A percentile compares a stretch with the other conserved stretches of the same genome.
Conservation (phyloP, 2,113 vertebrate genomes). For the Catharus fuscescens region DNA sequence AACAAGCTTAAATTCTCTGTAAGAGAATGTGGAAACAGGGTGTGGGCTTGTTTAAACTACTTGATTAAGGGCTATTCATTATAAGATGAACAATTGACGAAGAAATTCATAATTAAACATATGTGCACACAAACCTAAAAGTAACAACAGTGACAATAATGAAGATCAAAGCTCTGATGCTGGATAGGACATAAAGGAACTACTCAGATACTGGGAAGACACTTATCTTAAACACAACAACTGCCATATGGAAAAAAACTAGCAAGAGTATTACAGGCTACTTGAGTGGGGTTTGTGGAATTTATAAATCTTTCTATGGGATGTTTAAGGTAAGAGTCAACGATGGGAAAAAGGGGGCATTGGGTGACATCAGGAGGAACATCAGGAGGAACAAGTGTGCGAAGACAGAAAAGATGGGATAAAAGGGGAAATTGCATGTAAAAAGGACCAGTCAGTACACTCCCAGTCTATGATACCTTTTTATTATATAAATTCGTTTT, state of each 20-base stretch:
- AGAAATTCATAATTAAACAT: not conserved
- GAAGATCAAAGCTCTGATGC: not conserved
- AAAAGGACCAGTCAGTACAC: not conserved
- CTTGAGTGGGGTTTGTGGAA: not conserved
- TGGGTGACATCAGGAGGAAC: not conserved
- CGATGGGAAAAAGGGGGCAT: not conserved
- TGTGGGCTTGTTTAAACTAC: not conserved
- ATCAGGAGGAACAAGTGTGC: not conserved
- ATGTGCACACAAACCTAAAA: not conserved
- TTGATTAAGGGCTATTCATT: not conserved
- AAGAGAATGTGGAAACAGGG: not conserved
- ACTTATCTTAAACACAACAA: not conserved
- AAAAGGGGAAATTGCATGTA: rapidly evolving
- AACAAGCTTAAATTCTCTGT: not conserved
- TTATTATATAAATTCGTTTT: not conserved
- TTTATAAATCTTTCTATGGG: not conserved
- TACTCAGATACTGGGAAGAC: not conserved
- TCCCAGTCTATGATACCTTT: not conserved
- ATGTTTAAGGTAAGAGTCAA: not conserved
- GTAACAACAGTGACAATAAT: not conserved
- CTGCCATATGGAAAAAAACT: not conserved
- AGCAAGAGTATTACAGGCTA: not conserved
- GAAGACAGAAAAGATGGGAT: not conserved
- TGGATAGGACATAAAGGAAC: not conserved
- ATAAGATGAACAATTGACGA: not conserved